Evolutionary conservation across 2,113 vertebrate genomes (phyloP).

Genomic region (Syngnathoides biaculeatus): DNA sequence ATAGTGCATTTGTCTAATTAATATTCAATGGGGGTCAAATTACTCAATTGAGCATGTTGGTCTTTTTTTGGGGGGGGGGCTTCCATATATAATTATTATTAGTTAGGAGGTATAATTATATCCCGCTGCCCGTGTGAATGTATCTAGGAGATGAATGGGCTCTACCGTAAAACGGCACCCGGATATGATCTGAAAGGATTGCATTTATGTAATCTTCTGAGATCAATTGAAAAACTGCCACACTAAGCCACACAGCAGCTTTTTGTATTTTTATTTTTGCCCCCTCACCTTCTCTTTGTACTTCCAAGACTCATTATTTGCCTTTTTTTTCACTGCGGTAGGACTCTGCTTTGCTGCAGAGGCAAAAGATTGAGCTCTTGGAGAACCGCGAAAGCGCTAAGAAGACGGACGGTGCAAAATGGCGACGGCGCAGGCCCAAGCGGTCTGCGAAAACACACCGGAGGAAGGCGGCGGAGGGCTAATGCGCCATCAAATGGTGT

Average conservation of each 20-base stretch:
- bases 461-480: slow-evolving; percentile 25
- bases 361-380: slow-evolving; percentile 43
- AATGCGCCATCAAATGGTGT: slow-evolving; percentile 58
- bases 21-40: slow-evolving; percentile 50
- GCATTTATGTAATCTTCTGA: slow-evolving; percentile 74
- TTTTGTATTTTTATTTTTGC: slow-evolving; percentile 48
- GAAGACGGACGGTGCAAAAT: slow-evolving; percentile 49
- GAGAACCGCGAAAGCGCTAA: slow-evolving; percentile 39
- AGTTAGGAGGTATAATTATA: slow-evolving; percentile 49
- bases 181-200: slow-evolving; percentile 62
- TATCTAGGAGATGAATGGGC: background rate
- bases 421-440: slow-evolving; percentile 31
- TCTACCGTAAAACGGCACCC: slow-evolving; percentile 26
- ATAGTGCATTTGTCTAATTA: slow-evolving; percentile 25
- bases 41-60: slow-evolving; percentile 44
- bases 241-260: slow-evolving; percentile 65
- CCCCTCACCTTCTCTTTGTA: slow-evolving; percentile 22
- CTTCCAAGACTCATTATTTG: slow-evolving; percentile 30
- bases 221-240: slow-evolving; percentile 73
- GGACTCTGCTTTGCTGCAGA: slow-evolving; percentile 66
- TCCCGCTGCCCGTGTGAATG: slow-evolving; percentile 31
- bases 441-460: slow-evolving; percentile 13
- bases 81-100: slow-evolving; percentile 64
- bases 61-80: slow-evolving; percentile 17
- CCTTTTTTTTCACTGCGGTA: slow-evolving; percentile 64